Evolutionary conservation across 2,888 invertebrate genomes (phyloP), one percentile per base, ranked within the genome.

Genomic region (Balanococcus diminutus): DNA sequence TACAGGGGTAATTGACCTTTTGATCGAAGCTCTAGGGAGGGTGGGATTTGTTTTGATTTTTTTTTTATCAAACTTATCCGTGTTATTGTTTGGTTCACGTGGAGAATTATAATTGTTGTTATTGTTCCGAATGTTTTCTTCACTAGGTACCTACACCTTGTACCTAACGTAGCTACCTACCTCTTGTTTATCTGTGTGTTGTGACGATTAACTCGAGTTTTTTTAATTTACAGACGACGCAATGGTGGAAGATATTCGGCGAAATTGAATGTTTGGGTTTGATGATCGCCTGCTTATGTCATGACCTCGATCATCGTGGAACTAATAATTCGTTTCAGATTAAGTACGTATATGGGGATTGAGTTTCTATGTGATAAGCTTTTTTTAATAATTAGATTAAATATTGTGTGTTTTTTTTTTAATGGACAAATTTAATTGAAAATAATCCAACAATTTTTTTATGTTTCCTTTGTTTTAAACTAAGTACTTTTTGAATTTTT

Each of bases 251-350:
- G 91, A 94, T 96, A 89, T 95, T 96, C 90, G 96, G 96, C 3
- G 96, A 96, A 90, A 94, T 96, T 88, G 97, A 97, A 91, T 96
- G 97, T 89, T 91, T 98, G 89, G 96, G 96, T 51, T 91, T 98
- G 86, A 94, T 98, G 89, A 97, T 97, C 88, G 98, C 96, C 87
- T 98, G 98, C 89, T 91, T 98, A 83, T 98, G 97, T 90, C 98
- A 98, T 90, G 98, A 98, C 91, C 93, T 98, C 88, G 98, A 98
- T 90, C 98, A 98, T 90, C 93, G 98, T 89, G 98, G 98, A 90
- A 98, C 98, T 88, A 98, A 98, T 91, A 98, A 98, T 92, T 97
- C 98, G 87, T 98, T 98, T 91, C 98, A 98, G 92, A 96, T 96
- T 89, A 98, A 97, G 97, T 97, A 90, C 92, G 87, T 84, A n/a